Conservation (phyloP, 2,888 invertebrate species). For the Ormyrus thymus region DNA sequence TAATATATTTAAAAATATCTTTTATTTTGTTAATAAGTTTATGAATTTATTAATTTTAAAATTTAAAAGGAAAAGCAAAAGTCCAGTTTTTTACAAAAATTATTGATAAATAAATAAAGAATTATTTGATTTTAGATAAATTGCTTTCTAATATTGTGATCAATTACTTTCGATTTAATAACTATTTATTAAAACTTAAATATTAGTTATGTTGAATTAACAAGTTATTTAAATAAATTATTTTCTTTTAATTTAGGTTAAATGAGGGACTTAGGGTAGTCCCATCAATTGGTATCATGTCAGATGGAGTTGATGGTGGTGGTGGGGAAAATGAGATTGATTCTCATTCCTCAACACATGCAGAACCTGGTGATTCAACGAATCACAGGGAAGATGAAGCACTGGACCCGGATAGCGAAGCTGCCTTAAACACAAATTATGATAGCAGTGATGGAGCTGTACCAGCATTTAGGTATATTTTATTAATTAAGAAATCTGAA, state of each 20-base stretch:
- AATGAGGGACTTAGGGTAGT: conserved; percentile 66
- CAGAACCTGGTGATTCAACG: conserved; percentile 69
- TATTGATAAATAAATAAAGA: not conserved
- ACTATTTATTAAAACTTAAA: not conserved
- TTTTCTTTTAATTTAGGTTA: conserved; percentile 53
- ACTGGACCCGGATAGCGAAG: conserved; percentile 76
- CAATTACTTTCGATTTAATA: not conserved
- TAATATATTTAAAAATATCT: too few species aligned
- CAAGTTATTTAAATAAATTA: not conserved
- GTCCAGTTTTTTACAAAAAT: too few species aligned
- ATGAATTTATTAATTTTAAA: too few species aligned
- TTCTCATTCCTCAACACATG: conserved; percentile 72
- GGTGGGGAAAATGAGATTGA: conserved; percentile 74
- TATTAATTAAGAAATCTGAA: too few species aligned
- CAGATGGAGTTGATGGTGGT: conserved; percentile 73
- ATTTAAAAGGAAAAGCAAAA: too few species aligned
- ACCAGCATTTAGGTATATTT: conserved; percentile 70
- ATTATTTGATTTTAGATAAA: conserved; percentile 9
- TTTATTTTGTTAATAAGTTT: too few species aligned
- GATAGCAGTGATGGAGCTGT: conserved; percentile 78
- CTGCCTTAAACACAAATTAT: conserved; percentile 77
- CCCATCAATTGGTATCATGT: conserved; percentile 69
- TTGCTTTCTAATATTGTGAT: not conserved
- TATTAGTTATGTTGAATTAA: not conserved
- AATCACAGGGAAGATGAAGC: conserved; percentile 74